A percentile compares a stretch with the other conserved stretches of the same genome.
Evolutionary conservation across 2,888 invertebrate genomes (phyloP).

Genomic region (Leptinotarsa juncta): DNA sequence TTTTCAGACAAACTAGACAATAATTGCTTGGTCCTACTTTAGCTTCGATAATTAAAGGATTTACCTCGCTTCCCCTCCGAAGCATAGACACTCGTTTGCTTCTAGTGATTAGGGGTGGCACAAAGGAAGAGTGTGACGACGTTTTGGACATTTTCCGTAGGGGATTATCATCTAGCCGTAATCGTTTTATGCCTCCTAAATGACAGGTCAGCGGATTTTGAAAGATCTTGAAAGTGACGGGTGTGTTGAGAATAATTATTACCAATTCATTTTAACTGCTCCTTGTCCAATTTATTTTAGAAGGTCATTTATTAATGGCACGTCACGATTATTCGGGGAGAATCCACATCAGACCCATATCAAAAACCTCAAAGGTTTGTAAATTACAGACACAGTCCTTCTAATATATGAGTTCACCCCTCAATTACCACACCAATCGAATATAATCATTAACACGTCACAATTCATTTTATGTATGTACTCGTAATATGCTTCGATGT

Average conservation of each 20-base stretch:
- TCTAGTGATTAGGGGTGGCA: slow-evolving; percentile 7
- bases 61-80: slow-evolving; percentile 22
- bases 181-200: not conserved
- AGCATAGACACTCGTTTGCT: slow-evolving; percentile 18
- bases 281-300: not conserved
- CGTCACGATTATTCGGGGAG: not conserved
- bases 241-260: slow-evolving; percentile 18
- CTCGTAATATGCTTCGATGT: too few species aligned
- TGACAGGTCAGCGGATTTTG: slow-evolving; percentile 11
- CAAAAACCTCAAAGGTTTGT: not conserved
- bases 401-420: too few species aligned
- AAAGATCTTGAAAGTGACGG: not conserved
- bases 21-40: slow-evolving; percentile 26
- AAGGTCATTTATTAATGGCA: not conserved
- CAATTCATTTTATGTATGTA: too few species aligned
- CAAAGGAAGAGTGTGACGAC: slow-evolving; percentile 12
- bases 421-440: too few species aligned
- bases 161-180: not conserved
- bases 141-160: slow-evolving; percentile 13
- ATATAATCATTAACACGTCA: too few species aligned
- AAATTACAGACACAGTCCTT: too few species aligned
- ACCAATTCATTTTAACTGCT: not conserved
- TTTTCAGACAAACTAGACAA: slow-evolving; percentile 36
- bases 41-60: slow-evolving; percentile 36
- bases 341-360: not conserved